Base-by-base conservation (phyloP, 2,888 invertebrate species). In the Pheosia tremula region DNA sequence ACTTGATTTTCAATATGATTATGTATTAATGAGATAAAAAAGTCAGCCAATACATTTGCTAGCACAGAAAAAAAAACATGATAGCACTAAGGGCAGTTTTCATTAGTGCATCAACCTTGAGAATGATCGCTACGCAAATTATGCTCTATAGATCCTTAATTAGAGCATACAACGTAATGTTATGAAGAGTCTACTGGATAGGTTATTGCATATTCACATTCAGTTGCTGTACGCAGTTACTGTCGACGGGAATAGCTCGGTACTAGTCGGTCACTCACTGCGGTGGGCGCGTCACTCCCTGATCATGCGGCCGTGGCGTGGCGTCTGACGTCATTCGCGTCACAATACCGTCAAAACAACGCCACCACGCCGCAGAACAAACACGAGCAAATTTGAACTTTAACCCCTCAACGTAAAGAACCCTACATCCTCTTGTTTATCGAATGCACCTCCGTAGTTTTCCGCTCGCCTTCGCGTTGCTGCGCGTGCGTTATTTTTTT, bases 271-370 rank as follows among this genome's bases (percentile, higher is more conserved):
- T 24, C 24, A 24, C 24, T 24, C 59, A 69, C 61, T 38, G 75
- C 69, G 69, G 87, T 87, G 88, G 90, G 89, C 87, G 86, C 88
- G 89, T 84, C 89, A 81, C 80, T 68, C 78, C 57, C 9, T 72
- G 73, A 75, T 61, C 90, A 90, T 86, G 90, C 86, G 65, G 63
- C 57, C 69, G 57, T 61, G 49, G 86, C 90, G 87, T 91, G 90
- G 64, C 64, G 63, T 60, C 66, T 87, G 87, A 90, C 91, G 91
- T 90, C 88, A 89, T 41, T 74, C 80, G 78, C 91, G 91, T 91
- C 91, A 91, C 72, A 41, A 59, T 69, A 62, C 75, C 84, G 77
- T 80, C 79, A 79, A 80, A 83, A 83, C 80, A 81, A 70, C 67
- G 59, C 60, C 70, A 83, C 80, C 80, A 70, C 67, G 59, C 60